Evolutionary conservation across 2,888 invertebrate species (phyloP), one percentile per base, ranked within the genome.

Genomic region (Apamea epomidion): DNA sequence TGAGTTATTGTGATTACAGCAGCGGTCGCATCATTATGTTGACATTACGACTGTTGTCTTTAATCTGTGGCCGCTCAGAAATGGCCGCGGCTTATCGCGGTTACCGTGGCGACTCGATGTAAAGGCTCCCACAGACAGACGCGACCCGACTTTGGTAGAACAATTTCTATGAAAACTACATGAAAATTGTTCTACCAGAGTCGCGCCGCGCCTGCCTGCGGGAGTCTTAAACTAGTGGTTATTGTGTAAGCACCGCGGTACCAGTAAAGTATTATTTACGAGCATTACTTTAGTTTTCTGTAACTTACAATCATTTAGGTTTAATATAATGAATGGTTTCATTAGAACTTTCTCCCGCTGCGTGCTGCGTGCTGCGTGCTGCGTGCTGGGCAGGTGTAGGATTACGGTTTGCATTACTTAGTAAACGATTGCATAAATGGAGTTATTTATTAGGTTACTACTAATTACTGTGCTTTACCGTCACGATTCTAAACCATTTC

Each of bases 341-440:
- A 84, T 87, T 84, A 54, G 21, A 87, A 85, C 84, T 87, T 84
- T 84, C 84, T 84, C 85, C 25, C n/a, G n/a, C n/a, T 60, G n/a
- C n/a, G n/a, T 18, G 68, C n/a, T 71, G 67, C 37, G 37, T 21
- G 51, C 25, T 58, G n/a, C n/a, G n/a, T 18, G 68, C n/a, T 71
- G 12, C 12, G n/a, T 25, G 68, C 25, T 68, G 68, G 2, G 45
- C 67, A 79, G 32, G 51, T 62, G 60, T 69, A 78, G 58, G 83
- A 82, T 86, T 74, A 60, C 68, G 64, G 18, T 7, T 64, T 62
- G 51, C 21, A 81, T n/a, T 29, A 48, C 72, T 45, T 32, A 32
- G 48, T 60, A 32, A 7, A 65, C 48, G 54, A 73, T 68, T 82
- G 16, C 37, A 51, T 72, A 67, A 67, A 45, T 54, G 5, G 25